Percentiles rank a stretch among this genome's conserved stretches.
phyloP scores from a whole-genome alignment of 2,888 invertebrate genomes.

The Diarsia brunnea region DNA sequence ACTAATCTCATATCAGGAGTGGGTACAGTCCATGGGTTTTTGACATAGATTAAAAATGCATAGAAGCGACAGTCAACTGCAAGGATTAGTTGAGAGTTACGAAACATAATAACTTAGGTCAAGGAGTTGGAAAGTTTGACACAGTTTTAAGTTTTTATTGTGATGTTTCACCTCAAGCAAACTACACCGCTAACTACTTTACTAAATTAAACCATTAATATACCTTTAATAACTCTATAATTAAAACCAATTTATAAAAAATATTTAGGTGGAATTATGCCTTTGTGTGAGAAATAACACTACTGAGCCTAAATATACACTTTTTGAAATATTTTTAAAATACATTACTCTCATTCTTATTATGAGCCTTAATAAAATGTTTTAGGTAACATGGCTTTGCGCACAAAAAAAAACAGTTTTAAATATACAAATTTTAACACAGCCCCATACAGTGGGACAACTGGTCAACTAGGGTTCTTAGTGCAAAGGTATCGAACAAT shows the following conservation, averaged over 20 bases:
- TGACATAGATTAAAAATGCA: conserved; percentile 6
- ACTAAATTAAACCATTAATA: too few species aligned
- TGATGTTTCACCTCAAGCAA: background rate
- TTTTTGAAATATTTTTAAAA: too few species aligned
- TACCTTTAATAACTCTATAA: too few species aligned
- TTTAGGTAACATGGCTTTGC: too few species aligned
- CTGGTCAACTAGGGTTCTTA: background rate
- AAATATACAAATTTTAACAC: too few species aligned
- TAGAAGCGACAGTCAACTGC: background rate
- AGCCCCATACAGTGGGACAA: background rate
- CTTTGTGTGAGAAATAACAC: too few species aligned
- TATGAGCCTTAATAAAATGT: too few species aligned
- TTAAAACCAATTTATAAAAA: too few species aligned
- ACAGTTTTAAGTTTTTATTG: background rate
- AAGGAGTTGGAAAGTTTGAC: background rate
- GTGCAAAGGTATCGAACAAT: too few species aligned
- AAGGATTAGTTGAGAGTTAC: background rate
- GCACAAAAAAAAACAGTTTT: background rate
- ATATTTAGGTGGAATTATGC: too few species aligned
- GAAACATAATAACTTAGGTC: background rate
- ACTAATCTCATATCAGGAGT: conserved; percentile 52
- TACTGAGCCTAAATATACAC: too few species aligned
- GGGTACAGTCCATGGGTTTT: conserved; percentile 34
- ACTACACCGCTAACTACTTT: background rate
- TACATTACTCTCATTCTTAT: too few species aligned